phyloP scores from a whole-genome alignment of 2,888 invertebrate species.

The Lysandra bellargus region DNA sequence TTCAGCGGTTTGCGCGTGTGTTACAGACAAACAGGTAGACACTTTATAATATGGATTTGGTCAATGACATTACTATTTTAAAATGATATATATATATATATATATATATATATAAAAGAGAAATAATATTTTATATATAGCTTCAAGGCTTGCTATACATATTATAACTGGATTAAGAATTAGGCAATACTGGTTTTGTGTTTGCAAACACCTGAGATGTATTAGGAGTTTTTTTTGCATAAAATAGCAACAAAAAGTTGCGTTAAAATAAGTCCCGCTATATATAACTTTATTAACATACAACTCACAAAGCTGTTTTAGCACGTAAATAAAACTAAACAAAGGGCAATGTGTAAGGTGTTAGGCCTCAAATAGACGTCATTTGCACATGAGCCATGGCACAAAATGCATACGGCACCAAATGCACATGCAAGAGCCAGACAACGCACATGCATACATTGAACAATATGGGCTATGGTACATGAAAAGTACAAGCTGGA shows the following conservation, averaged over 20 bases:
- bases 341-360: too few species aligned
- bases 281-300: background rate
- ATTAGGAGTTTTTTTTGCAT: constrained; percentile 1
- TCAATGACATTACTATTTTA: background rate
- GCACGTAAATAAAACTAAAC: too few species aligned
- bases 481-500: too few species aligned
- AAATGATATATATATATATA: background rate
- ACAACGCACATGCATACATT: too few species aligned
- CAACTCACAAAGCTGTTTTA: background rate
- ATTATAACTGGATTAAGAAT: background rate
- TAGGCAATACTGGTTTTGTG: background rate
- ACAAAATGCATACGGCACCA: too few species aligned
- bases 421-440: too few species aligned
- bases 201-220: background rate
- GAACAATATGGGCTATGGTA: too few species aligned
- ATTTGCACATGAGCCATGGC: too few species aligned
- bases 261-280: background rate
- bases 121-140: background rate
- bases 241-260: background rate
- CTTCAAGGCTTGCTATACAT: background rate
- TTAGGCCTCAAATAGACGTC: too few species aligned
- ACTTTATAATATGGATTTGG: background rate
- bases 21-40: too few species aligned
- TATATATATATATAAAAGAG: too few species aligned
- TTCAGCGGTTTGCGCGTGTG: too few species aligned